Conservation (phyloP, 2,888 invertebrate genomes). For the Diogma glabrata region DNA sequence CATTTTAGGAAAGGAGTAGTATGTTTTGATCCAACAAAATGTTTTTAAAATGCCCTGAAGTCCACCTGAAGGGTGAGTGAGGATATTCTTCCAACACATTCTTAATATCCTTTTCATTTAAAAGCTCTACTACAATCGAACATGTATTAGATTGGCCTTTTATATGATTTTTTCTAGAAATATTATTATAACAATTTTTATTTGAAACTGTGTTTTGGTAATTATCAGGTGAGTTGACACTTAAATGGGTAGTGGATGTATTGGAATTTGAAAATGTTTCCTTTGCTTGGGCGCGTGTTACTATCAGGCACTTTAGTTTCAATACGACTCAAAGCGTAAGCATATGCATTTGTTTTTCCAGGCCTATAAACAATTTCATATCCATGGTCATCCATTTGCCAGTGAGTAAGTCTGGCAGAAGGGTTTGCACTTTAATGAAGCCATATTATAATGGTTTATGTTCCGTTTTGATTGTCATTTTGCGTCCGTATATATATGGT, state of each 20-base stretch:
- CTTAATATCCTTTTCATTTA: no score
- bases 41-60: no score
- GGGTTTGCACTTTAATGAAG: background rate
- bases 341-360: background rate
- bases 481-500: background rate
- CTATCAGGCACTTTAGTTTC: background rate
- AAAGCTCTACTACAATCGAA: no score
- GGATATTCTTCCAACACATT: no score
- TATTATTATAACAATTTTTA: no score
- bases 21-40: no score
- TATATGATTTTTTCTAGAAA: no score
- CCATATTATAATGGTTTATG: background rate
- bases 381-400: background rate
- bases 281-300: background rate
- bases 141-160: no score
- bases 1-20: no score
- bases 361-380: background rate
- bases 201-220: no score
- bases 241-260: background rate
- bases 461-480: background rate
- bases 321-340: background rate
- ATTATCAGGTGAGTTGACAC: no score
- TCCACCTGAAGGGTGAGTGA: no score
- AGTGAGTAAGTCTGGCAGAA: background rate
- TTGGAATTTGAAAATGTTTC: background rate